phyloP scores from a whole-genome alignment of 2,797 vertebrate genomes.

The Melanotaenia trifasciata region DNA sequence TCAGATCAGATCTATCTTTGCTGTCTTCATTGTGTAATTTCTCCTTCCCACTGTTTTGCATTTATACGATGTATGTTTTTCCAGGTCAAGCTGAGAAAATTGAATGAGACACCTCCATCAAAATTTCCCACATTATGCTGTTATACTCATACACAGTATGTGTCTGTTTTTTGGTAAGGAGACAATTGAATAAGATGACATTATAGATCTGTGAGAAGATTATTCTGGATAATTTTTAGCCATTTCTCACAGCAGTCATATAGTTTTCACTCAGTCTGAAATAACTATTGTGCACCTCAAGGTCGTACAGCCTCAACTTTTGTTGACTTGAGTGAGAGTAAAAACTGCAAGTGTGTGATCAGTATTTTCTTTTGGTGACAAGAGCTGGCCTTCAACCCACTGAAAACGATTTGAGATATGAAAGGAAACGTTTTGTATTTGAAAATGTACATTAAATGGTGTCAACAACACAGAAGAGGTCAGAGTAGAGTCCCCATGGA shows the following conservation, averaged over 20 bases:
- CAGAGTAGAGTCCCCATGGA: slow-evolving; percentile 77
- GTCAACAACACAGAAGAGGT: slow-evolving; percentile 79
- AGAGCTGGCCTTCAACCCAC: slow-evolving; percentile 69
- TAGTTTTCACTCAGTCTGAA: slow-evolving; percentile 57
- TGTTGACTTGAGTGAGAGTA: slow-evolving; percentile 25
- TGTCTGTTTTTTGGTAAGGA: slow-evolving; percentile 49
- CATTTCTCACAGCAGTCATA: slow-evolving; percentile 60
- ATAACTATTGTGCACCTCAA: slow-evolving; percentile 69
- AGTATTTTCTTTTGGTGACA: slow-evolving; percentile 69
- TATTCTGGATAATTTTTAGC: slow-evolving; percentile 52
- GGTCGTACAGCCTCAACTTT: slow-evolving; percentile 71
- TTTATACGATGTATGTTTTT: slow-evolving; percentile 54
- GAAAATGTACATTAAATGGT: slow-evolving; percentile 84
- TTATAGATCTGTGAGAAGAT: slow-evolving; percentile 63
- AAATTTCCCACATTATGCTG: slow-evolving; percentile 61
- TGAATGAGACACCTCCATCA: slow-evolving; percentile 57
- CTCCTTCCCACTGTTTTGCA: slow-evolving; percentile 55
- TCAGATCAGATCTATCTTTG: slow-evolving; percentile 70
- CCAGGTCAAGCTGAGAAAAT: slow-evolving; percentile 71
- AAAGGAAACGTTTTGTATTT: slow-evolving; percentile 77
- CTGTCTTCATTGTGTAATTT: slow-evolving; percentile 72
- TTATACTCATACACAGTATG: slow-evolving; percentile 57
- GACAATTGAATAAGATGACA: slow-evolving; percentile 63
- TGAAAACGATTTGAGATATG: slow-evolving; percentile 72
- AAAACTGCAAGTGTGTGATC: slow-evolving; percentile 38